Evolutionary conservation across 2,113 vertebrate genomes (phyloP).

Genomic region (Azemiops feae): DNA sequence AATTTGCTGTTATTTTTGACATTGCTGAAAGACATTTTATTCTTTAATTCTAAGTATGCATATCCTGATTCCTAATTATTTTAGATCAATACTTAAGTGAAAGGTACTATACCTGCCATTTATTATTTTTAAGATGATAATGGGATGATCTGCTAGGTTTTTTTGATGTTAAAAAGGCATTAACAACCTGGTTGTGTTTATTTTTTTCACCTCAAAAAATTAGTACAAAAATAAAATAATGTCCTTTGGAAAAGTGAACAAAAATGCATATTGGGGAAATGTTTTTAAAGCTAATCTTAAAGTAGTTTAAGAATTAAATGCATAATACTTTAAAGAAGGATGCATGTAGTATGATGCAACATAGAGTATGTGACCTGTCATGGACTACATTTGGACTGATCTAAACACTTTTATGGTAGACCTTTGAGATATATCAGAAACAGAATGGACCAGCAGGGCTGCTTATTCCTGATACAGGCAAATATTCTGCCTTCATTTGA

Average conservation of each 20-base stretch:
- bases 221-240: background rate
- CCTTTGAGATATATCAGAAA: background rate
- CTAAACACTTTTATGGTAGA: background rate
- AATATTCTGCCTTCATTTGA: background rate
- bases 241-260: background rate
- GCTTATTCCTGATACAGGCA: background rate
- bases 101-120: background rate
- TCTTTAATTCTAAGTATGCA: background rate
- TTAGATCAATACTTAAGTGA: background rate
- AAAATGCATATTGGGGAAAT: background rate
- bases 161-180: background rate
- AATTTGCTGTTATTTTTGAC: background rate
- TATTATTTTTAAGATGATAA: background rate
- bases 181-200: background rate
- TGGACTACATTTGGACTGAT: background rate
- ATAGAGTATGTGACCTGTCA: background rate
- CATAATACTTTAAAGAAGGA: background rate
- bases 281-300: background rate
- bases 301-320: background rate
- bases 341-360: background rate
- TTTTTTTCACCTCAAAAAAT: background rate
- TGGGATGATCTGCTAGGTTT: background rate
- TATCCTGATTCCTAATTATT: background rate
- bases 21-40: background rate
- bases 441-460: background rate